phyloP scores from a whole-genome alignment of 2,797 vertebrate genomes.

The Mionectes olivaceus region DNA sequence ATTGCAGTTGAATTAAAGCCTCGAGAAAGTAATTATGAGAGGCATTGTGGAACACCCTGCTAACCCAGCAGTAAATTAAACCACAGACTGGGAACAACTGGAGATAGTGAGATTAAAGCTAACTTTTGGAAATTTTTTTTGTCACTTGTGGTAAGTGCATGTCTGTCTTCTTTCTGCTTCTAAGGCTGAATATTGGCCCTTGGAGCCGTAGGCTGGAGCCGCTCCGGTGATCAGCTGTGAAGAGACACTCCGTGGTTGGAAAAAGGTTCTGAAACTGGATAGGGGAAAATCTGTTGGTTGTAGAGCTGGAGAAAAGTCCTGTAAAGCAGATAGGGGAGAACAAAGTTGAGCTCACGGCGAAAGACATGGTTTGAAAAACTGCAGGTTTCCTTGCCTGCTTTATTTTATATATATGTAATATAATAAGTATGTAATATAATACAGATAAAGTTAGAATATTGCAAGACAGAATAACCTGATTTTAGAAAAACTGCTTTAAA shows the following conservation, averaged over 20 bases:
- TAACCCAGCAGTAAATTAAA: slow-evolving; percentile 72
- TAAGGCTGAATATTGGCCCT: background rate
- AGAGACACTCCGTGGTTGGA: background rate
- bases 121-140: background rate
- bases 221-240: background rate
- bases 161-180: background rate
- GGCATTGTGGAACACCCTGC: slow-evolving; percentile 62
- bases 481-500: background rate
- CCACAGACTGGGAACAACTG: slow-evolving; percentile 48
- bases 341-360: background rate
- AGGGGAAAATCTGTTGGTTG: background rate
- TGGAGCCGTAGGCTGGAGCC: background rate
- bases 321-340: background rate
- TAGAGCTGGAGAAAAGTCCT: background rate
- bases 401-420: background rate
- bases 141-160: background rate
- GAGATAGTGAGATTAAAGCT: slow-evolving; percentile 40
- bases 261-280: background rate
- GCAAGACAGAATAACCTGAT: background rate
- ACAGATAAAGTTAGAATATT: background rate
- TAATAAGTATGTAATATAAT: background rate
- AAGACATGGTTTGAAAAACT: background rate
- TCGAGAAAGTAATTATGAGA: slow-evolving; percentile 56
- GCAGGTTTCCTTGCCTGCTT: background rate
- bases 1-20: slow-evolving; percentile 69